Evolutionary conservation across 2,797 vertebrate species (phyloP), one percentile per base, ranked within the genome.

Genomic region (Sebastiscus tertius): DNA sequence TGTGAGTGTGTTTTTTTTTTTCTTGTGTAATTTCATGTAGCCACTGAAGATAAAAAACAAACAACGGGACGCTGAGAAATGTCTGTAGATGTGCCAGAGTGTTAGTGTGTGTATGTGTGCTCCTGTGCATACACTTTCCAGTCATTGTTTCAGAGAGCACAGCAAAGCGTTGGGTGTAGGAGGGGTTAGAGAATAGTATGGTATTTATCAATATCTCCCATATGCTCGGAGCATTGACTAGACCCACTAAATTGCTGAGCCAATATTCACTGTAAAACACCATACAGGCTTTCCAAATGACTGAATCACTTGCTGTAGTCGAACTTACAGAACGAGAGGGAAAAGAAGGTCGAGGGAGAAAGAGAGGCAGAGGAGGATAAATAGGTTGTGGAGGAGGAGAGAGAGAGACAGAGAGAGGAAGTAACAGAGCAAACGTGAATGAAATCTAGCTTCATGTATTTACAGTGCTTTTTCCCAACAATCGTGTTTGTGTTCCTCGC

Each of bases 151-250:
- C 62, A 78, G 31, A 84, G 63, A 79, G 72, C 75, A 72, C 26
- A 71, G 68, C 34, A 69, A 77, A 80, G 69, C 9, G 0, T n/a
- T 39, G 26, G 59, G 59, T 84, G 87, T 86, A 66, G 85, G 83
- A 88, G 63, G 78, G 71, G 72, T 80, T 84, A 75, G 72, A 87
- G 72, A 84, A 87, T 70, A 79, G 34, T 63, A 81, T 60, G 82
- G 68, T 82, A 85, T 85, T 86, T 88, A 92, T 93, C 83, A 88
- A 88, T 85, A 88, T 90, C 59, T 80, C 85, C 82, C 89, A 89
- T 84, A 86, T 84, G 86, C 72, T 86, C 24, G 20, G 58, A 69
- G 72, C 81, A 85, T 34, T 79, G 74, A 90, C 64, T 73, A 72
- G 63, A 84, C 75, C 59, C 61, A 74, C 65, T 61, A 67, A 72